These are phyloP conservation scores for Onychomys arenicola DNA, from an alignment of 2,797 vertebrate genomes.

Conservation along the genomic window DNA sequence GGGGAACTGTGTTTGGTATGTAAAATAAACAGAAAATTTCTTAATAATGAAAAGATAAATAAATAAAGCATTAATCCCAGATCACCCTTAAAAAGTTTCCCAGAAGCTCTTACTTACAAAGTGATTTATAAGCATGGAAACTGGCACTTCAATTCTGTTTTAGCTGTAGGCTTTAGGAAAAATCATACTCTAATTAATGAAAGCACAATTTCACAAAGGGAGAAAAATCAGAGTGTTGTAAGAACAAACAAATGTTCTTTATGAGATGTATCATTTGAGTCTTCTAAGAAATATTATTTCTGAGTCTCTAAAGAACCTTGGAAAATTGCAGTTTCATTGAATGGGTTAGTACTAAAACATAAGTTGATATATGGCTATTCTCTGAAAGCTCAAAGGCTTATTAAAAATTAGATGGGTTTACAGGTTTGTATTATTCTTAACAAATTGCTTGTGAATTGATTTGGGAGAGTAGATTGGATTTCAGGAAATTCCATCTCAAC, in stretches of 20 bases:
- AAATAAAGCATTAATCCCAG: not conserved
- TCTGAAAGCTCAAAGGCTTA: not conserved
- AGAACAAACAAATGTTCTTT: not conserved
- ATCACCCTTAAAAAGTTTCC: not conserved
- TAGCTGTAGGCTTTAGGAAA: not conserved
- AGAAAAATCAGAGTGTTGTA: not conserved
- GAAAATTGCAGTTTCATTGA: not conserved
- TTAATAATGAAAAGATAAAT: not conserved
- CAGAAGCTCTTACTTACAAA: not conserved
- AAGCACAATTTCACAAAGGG: fast-evolving
- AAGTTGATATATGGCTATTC: not conserved
- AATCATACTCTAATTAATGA: not conserved
- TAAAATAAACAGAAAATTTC: too few relatives aligned
- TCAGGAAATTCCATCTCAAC: not conserved
- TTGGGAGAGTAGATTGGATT: not conserved
- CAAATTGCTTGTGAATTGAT: not conserved
- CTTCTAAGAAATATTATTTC: not conserved
- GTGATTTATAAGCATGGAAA: not conserved
- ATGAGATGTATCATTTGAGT: not conserved
- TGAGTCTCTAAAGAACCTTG: not conserved
- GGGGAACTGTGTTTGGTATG: too few relatives aligned
- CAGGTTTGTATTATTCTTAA: not conserved
- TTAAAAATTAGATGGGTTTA: not conserved
- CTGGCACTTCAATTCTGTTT: not conserved
- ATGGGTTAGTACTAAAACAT: not conserved